Base-by-base conservation (phyloP, 2,113 vertebrate species). In the Nibea coibor region DNA sequence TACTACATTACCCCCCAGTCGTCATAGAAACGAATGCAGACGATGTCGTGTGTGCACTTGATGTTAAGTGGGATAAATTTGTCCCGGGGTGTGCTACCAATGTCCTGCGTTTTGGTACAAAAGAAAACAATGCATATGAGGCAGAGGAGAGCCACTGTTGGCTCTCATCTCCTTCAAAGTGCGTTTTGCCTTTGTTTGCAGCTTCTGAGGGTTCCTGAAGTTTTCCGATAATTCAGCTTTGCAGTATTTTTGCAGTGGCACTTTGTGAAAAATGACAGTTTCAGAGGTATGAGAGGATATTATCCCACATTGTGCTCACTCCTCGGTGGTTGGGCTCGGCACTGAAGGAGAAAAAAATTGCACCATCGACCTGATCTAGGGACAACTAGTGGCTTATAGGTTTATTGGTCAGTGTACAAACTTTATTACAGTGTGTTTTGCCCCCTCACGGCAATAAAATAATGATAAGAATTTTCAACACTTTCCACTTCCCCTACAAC, bases 1-100 rank as follows among this genome's bases (percentile, higher is more conserved):
- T 83, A 53, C 31, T 28, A 51, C 35, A 84, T 79, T 74, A 79
- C 42, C 61, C 20, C 20, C 20, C 24, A 20, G 87, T 91, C 82
- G 87, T 74, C 87, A 91, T 89, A 72, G 90, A 82, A 90, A 94
- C 92, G 14, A 20, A 57, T 78, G 58, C 78, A 78, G 63, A 74
- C 54, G n/a, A 72, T 78, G 15, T 50, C 16, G 14, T 51, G 56
- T 26, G 7, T 89, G 61, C 39, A 54, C 58, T 68, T 42, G 50
- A 26, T 0, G 42, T 39, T 61, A 54, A 42, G 7, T 39, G 10
- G 0, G 15, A 64, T 24, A 82, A 35, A 72, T 83, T 61, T 74
- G 28, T 75, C 39, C 28, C 28, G 28, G 31, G 39, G 12, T 69
- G 31, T 72, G 58, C n/a, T 59, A 63, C 57, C 15, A 0, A 3